phyloP scores from a whole-genome alignment of 1,140 invertebrate genomes.

The Lordiphosa collinella region DNA sequence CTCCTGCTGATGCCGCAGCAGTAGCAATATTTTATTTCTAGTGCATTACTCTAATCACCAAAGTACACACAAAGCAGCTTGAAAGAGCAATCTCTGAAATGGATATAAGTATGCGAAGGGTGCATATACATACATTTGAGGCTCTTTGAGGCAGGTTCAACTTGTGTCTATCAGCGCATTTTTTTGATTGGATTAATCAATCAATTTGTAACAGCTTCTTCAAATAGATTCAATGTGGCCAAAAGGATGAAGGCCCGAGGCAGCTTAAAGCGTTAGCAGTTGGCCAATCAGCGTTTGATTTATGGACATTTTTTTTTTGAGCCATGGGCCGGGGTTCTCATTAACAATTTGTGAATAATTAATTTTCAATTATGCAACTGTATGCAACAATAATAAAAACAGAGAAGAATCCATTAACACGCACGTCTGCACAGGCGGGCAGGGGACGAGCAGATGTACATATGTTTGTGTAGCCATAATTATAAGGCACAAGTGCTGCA shows the following conservation, averaged over 20 bases:
- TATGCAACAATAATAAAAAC: slow-evolving; percentile 28
- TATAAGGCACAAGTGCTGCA: slow-evolving; percentile 56
- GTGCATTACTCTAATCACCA: slow-evolving; percentile 72
- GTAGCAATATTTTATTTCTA: slow-evolving; percentile 38
- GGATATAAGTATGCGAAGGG: neutral
- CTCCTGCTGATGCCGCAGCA: slow-evolving; percentile 9
- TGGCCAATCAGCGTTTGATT: slow-evolving; percentile 33
- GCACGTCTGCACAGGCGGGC: slow-evolving; percentile 15
- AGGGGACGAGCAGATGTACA: slow-evolving; percentile 39
- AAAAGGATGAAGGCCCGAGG: neutral
- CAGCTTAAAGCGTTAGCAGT: neutral
- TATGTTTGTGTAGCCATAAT: slow-evolving; percentile 69
- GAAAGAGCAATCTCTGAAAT: slow-evolving; percentile 44
- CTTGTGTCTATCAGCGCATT: slow-evolving; percentile 3
- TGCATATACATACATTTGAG: neutral
- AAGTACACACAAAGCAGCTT: slow-evolving; percentile 21
- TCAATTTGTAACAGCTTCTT: slow-evolving; percentile 49
- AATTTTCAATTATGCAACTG: slow-evolving; percentile 74
- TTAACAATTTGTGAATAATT: slow-evolving; percentile 70
- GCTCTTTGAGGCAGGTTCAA: neutral
- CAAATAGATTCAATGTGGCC: slow-evolving; percentile 14
- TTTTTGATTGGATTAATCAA: slow-evolving; percentile 66
- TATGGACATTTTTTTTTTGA: slow-evolving; percentile 17
- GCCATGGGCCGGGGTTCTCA: too few species aligned
- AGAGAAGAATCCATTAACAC: slow-evolving; percentile 62